Evolutionary conservation across 2,888 invertebrate species (phyloP), one percentile per base, ranked within the genome.

Genomic region (Caradrina kadenii): DNA sequence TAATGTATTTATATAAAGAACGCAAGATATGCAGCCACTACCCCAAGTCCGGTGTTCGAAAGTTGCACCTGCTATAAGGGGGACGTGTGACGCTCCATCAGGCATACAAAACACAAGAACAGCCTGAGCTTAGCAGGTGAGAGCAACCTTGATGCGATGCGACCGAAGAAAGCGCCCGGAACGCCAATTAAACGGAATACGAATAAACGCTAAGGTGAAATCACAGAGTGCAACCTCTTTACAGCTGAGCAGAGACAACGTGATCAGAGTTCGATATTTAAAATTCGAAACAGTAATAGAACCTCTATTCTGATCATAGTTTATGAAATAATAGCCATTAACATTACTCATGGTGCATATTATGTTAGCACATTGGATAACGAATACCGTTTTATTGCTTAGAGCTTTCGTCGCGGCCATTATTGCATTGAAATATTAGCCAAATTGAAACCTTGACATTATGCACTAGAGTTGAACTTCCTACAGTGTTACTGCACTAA

Each of bases 91-190:
- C 69, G 88, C 86, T 86, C 82, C 87, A 91, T 88, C 90, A 85
- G 79, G 73, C 87, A 87, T 80, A 81, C 80, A 79, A 84, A 74
- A 82, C 76, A 79, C 75, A 76, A 72, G 65, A 79, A 78, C 78
- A 82, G 78, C 76, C 76, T 77, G 82, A 84, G 79, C 80, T 80
- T 81, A 83, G 81, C 87, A 80, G 88, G 93, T 91, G 93, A 93
- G 93, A 93, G 92, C 89, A 92, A 92, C 93, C 92, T 93, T 93
- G 92, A 92, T 92, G 90, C 86, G 92, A 92, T 92, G 91, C 86
- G 86, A 83, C 77, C 86, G 90, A 94, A 92, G 95, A 95, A 95
- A 95, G 95, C 93, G 92, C 67, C 86, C 89, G 90, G 87, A 88
- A 90, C 89, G 86, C 87, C 91, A 91, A 92, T 93, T 91, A 89